Percentiles rank a stretch among this genome's conserved stretches.
Evolutionary conservation across 2,797 vertebrate genomes (phyloP).

Genomic region (Acrossocheilus fasciatus): DNA sequence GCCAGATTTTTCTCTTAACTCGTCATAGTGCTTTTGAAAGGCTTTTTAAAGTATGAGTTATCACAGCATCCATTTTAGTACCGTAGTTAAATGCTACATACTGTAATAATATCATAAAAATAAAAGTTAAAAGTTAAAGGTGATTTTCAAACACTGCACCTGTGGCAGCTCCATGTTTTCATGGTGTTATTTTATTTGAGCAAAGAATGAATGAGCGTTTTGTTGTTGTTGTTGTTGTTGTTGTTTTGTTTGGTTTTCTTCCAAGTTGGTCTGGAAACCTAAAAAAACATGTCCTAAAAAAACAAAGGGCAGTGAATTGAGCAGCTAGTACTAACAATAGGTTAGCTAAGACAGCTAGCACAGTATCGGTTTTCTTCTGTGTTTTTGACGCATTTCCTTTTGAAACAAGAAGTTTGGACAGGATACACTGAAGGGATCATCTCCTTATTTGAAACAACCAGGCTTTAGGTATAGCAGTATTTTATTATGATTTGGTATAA

Average conservation of each 20-base stretch:
- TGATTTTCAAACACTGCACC: constrained; percentile 2
- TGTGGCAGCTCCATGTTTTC: not conserved
- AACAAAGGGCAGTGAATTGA: not conserved
- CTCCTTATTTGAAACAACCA: not conserved
- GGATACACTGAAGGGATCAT: not conserved
- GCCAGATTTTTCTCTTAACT: constrained; percentile 78
- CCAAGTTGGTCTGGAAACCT: not conserved
- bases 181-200: not conserved
- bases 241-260: not conserved
- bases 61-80: constrained; percentile 63
- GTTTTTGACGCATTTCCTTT: not conserved
- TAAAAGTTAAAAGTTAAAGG: constrained; percentile 1
- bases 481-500: not conserved
- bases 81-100: constrained; percentile 32
- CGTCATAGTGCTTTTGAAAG: constrained; percentile 70
- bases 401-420: not conserved
- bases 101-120: constrained; percentile 22
- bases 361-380: not conserved
- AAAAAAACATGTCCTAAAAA: not conserved
- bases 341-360: not conserved
- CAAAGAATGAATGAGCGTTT: not conserved
- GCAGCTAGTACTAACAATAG: not conserved
- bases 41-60: constrained; percentile 29
- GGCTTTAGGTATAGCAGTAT: not conserved
- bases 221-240: not conserved